Evolutionary conservation across 2,888 invertebrate species (phyloP), one percentile per base, ranked within the genome.

Genomic region (Ecdyonurus torrentis): DNA sequence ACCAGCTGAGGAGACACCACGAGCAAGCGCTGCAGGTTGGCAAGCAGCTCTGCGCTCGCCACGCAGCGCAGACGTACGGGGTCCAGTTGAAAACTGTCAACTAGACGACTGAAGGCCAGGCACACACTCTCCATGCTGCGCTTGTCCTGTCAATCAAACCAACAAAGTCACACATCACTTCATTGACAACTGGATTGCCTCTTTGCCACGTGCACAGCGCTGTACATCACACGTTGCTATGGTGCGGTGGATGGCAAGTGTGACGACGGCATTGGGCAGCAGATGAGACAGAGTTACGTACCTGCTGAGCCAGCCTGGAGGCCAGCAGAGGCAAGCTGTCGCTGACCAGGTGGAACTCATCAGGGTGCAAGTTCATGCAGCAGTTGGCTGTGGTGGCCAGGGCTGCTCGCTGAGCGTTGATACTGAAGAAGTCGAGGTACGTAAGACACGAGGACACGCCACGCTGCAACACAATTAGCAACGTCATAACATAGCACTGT

Each of bases 71-170:
- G 78, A 66, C 91, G 85, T 23, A 86, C 83, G 20, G 94, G 87
- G 73, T 98, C 95, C 69, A 88, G 84, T 73, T 96, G 95, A 75
- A 94, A 95, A 74, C 94, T 95, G 72, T 99, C 98, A 59, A 98
- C 95, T 58, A 99, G 81, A 2, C 98, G 86, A 64, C 95, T 93
- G 78, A 98, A 97, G 23, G 97, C 94, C 67, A 94, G 82, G 71
- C 98, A 98, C 18, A 97, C 94, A 72, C 92, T 93, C 73, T 99
- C 99, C 55, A 98, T 94, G 64, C 95, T 94, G 73, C 97, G 97
- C 75, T 98, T 98, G 76, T 99, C 99, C 77, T 94, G 87, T 73
- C 15, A 60, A 50, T 59, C 23, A n/a, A 18, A 37, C 7, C 7
- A 58, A 58, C 15, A 64, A 19, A 55, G 37, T 64, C n/a, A n/a